Conservation (phyloP, 1,140 invertebrate genomes). For the Phthorimaea operculella region DNA sequence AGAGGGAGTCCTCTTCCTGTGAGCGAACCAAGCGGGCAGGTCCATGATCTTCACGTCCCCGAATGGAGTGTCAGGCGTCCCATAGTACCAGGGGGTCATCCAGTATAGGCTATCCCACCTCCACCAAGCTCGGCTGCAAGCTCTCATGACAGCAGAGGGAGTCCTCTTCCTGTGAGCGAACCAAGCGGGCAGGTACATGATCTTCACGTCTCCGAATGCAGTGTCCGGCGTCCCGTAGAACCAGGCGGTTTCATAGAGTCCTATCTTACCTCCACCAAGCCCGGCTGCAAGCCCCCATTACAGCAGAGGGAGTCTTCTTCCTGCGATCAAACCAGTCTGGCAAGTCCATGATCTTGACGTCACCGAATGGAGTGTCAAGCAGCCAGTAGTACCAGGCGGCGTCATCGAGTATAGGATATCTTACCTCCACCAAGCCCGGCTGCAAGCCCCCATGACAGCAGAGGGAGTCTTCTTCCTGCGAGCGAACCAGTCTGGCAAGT, state of each 20-base stretch:
- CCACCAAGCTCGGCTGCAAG: constrained; percentile 75
- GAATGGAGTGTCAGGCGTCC: constrained; percentile 92
- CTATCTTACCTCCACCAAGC: constrained; percentile 57
- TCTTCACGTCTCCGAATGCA: constrained; percentile 86
- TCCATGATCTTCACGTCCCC: constrained; percentile 88
- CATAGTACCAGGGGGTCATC: constrained; percentile 73
- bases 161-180: constrained; percentile 82
- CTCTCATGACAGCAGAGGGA: constrained; percentile 73
- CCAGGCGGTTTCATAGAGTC: too few relatives aligned
- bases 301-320: constrained; percentile 78
- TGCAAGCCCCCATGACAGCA: constrained; percentile 72
- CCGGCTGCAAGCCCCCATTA: constrained; percentile 75
- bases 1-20: constrained; percentile 81
- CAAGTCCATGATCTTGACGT: constrained; percentile 88
- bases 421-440: constrained; percentile 71
- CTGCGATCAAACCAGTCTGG: constrained; percentile 84
- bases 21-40: constrained; percentile 80
- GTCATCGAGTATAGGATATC: constrained; percentile 57
- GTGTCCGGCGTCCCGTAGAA: constrained; percentile 95
- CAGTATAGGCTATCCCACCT: background rate
- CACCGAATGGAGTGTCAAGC: constrained; percentile 87
- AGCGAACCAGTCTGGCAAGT: constrained; percentile 83
- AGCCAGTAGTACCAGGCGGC: too few relatives aligned
- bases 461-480: constrained; percentile 82
- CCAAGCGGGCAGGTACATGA: constrained; percentile 85